Percentiles rank a stretch among this genome's conserved stretches.
phyloP scores from a whole-genome alignment of 2,888 invertebrate species.

The Ganaspis brasiliensis region DNA sequence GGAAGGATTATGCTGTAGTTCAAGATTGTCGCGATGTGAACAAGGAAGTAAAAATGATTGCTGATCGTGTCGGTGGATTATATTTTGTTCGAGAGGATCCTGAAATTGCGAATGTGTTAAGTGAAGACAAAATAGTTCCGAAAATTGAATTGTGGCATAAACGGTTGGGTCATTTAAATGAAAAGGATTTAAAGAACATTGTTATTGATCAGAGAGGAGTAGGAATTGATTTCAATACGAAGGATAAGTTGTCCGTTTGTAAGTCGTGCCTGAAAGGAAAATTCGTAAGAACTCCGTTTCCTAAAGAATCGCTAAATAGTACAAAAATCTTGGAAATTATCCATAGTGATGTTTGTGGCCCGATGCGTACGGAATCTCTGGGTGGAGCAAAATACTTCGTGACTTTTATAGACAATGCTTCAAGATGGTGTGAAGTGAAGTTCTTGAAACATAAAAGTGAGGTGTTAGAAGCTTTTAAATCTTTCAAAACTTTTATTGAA shows the following conservation, averaged over 20 bases:
- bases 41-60: neutral
- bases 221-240: neutral
- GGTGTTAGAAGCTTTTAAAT: slow-evolving; percentile 57
- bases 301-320: neutral
- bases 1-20: no score
- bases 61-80: slow-evolving; percentile 45
- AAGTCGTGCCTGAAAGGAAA: slow-evolving; percentile 32
- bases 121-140: slow-evolving; percentile 17
- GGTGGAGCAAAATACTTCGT: slow-evolving; percentile 61
- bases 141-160: slow-evolving; percentile 13
- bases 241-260: neutral
- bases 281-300: slow-evolving; percentile 39
- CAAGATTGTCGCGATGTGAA: no score
- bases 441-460: slow-evolving; percentile 61
- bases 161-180: slow-evolving; percentile 1
- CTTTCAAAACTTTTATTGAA: slow-evolving; percentile 58
- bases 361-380: slow-evolving; percentile 59
- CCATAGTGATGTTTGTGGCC: neutral
- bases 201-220: neutral
- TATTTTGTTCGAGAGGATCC: slow-evolving; percentile 39
- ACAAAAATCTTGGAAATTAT: neutral
- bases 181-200: neutral
- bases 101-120: neutral
- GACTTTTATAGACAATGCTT: slow-evolving; percentile 65
- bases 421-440: slow-evolving; percentile 60